Evolutionary conservation across 1,140 invertebrate species (phyloP).

Genomic region (Bombus sylvicola): DNA sequence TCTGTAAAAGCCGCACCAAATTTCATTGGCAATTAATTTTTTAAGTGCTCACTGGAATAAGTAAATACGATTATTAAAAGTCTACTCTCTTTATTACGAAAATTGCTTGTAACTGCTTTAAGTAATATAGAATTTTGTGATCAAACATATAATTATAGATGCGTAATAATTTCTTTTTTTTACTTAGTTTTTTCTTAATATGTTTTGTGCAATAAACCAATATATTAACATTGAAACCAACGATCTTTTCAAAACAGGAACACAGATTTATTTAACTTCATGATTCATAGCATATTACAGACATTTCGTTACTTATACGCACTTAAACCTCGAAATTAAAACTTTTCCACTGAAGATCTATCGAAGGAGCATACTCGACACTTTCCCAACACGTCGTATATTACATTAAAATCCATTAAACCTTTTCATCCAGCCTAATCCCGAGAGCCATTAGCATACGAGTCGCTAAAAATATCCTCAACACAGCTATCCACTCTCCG

Average conservation of each 20-base stretch:
- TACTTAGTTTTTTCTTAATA: too few relatives aligned
- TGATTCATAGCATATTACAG: not conserved
- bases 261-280: not conserved
- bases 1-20: not conserved
- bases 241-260: not conserved
- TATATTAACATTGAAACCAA: not conserved
- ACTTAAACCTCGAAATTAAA: not conserved
- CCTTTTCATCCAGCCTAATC: not conserved
- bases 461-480: slow-evolving; percentile 13
- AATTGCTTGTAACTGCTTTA: too few relatives aligned
- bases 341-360: not conserved
- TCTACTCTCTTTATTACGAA: not conserved
- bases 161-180: not conserved
- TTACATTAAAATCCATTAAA: slow-evolving; percentile 22
- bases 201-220: too few relatives aligned
- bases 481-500: not conserved
- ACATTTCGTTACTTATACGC: not conserved
- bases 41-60: not conserved
- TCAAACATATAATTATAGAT: not conserved
- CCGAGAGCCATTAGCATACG: slow-evolving; percentile 15
- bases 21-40: not conserved
- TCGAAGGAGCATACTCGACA: not conserved
- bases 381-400: not conserved
- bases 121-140: not conserved
- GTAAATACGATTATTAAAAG: not conserved